phyloP scores from a whole-genome alignment of 2,113 vertebrate genomes.

The Ciconia stormi region DNA sequence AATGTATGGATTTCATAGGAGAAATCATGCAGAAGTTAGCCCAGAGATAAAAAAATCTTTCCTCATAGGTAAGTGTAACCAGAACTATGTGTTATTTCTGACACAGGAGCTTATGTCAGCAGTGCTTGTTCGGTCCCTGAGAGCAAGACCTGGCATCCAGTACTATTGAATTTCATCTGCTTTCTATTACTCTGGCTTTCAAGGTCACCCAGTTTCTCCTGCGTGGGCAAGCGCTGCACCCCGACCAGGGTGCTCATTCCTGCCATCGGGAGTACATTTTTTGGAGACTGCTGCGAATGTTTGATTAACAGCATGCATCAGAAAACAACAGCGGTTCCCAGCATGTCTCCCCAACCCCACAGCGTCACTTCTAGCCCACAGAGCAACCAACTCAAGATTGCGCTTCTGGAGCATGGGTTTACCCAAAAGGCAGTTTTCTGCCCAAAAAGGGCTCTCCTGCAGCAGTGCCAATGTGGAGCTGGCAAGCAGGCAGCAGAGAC shows the following conservation, averaged over 20 bases:
- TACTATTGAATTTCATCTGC: not conserved
- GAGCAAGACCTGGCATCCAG: not conserved
- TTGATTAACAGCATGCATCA: not conserved
- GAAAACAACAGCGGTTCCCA: not conserved
- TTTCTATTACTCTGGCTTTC: not conserved
- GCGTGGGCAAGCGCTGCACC: accelerated
- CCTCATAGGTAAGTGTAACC: not conserved
- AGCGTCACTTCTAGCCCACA: not conserved
- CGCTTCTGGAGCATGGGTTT: not conserved
- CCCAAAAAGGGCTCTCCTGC: not conserved
- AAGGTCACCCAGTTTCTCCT: not conserved
- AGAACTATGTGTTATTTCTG: not conserved
- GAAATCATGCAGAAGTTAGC: not conserved
- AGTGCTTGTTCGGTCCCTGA: not conserved
- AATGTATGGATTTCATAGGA: not conserved
- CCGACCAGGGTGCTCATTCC: not conserved
- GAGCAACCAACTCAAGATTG: not conserved
- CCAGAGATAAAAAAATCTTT: not conserved
- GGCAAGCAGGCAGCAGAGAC: not conserved
- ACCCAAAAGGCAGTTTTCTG: not conserved
- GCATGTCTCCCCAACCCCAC: not conserved
- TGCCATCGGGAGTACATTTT: not conserved
- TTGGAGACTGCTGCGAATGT: not conserved
- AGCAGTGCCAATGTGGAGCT: not conserved
- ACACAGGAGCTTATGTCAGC: not conserved